These are phyloP conservation scores for Sitta carolinensis DNA, from an alignment of 2,797 vertebrate species.

Conservation along the genomic window DNA sequence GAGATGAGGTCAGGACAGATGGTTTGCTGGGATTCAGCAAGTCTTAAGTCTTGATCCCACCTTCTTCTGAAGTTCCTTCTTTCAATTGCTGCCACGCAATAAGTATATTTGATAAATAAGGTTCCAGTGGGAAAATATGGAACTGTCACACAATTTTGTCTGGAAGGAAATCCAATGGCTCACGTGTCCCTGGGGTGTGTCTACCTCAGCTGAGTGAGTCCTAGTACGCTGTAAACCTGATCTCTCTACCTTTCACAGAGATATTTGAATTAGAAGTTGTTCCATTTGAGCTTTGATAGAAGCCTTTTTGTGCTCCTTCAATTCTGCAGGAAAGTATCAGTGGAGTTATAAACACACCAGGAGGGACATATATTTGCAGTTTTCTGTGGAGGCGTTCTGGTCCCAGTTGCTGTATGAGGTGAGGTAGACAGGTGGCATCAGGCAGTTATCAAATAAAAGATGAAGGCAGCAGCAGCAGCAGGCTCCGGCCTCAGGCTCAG, in stretches of 20 bases:
- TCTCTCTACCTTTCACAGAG: background rate
- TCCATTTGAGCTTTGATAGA: background rate
- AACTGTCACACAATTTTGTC: background rate
- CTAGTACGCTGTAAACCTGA: background rate
- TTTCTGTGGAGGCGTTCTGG: background rate
- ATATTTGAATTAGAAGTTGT: background rate
- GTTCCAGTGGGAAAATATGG: background rate
- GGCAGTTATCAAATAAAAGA: constrained; percentile 53
- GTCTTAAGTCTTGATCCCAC: background rate
- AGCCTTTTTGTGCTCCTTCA: background rate
- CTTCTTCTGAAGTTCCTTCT: background rate
- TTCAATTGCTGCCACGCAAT: accelerated
- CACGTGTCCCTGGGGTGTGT: accelerated
- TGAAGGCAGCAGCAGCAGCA: constrained; percentile 48
- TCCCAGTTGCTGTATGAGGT: background rate
- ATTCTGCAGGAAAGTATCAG: background rate
- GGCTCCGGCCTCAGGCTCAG: constrained; percentile 58
- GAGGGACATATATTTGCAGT: background rate
- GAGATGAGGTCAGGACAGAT: background rate
- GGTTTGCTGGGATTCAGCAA: background rate
- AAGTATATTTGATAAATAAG: background rate
- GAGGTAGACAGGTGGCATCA: constrained; percentile 58
- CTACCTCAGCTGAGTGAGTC: background rate
- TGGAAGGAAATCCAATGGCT: background rate
- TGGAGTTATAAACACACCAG: background rate